Base-by-base conservation (phyloP, 2,113 vertebrate species). In the Stegastes partitus region DNA sequence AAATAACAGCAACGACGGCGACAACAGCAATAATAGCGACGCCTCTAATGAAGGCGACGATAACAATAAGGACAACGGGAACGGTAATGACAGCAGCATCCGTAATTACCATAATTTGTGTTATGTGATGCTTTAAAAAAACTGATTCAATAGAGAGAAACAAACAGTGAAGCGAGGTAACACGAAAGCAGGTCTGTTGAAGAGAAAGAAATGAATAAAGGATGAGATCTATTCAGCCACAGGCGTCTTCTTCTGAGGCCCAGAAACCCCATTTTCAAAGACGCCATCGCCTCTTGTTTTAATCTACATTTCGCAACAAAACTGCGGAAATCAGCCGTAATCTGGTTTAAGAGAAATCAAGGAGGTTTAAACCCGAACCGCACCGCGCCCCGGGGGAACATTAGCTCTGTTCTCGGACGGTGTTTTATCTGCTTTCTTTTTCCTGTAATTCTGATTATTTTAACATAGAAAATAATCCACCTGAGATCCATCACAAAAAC, bases 241-340 rank as follows among this genome's bases (percentile, higher is more conserved):
- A 25, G 61, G 39, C 51, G 25, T 37, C 21, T 65, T 61, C 21
- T 21, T 44, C 22, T 25, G 44, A 50, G n/a, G 19, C 68, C 6
- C 23, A 11, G 16, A 37, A 44, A 50, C 49, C 57, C 31, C 55
- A n/a, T 26, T 49, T 39, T 12, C 28, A 50, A 72, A 62, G 11
- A 7, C 25, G 37, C 5, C 5, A 51, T 39, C 12, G 14, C 18
- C 50, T 21, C 23, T 69, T 11, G 16, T 53, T 57, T 51, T 28
- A 56, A 56, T 73, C n/a, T 51, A 26, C 64, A 45, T 26, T 74
- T 55, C 37, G 5, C 47, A 58, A 39, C 42, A 53, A 6, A 55
- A 65, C 37, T 47, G 42, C 16, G 26, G 66, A 58, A 55, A 70
- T 39, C 26, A 56, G 42, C 25, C 57, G 42, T 34, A 54, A 9